Conservation (phyloP, 2,888 invertebrate species). For the Ecdyonurus torrentis region DNA sequence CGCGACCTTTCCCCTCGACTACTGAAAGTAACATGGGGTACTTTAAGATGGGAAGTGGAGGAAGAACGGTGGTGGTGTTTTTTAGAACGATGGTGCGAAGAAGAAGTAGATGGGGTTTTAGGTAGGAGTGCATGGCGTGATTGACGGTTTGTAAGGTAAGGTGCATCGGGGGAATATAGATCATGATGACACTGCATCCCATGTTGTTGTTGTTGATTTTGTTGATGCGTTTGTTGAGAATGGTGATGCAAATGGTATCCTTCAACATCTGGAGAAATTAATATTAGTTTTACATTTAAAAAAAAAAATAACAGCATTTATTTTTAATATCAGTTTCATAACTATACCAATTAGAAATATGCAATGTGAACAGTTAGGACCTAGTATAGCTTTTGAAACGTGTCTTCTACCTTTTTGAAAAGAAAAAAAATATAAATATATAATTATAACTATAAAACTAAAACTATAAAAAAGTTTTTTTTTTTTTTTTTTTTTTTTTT, state of each 20-base stretch:
- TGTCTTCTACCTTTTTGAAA: no score
- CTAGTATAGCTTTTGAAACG: no score
- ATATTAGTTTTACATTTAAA: no score
- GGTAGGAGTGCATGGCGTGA: not conserved
- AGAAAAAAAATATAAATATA: no score
- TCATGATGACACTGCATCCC: no score
- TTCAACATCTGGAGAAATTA: not conserved
- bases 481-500: no score
- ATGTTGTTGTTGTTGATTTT: constrained; percentile 23
- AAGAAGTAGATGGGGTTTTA: not conserved
- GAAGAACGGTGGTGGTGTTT: not conserved
- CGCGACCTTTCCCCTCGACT: not conserved
- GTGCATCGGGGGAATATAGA: not conserved
- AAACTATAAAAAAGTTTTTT: no score
- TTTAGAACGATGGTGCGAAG: not conserved
- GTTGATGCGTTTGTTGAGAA: constrained; percentile 11
- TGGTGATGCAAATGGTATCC: not conserved
- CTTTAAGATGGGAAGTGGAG: not conserved
- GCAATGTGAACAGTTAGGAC: no score
- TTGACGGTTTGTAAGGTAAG: not conserved
- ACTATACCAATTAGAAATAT: no score
- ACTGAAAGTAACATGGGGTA: not conserved
- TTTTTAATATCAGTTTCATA: no score
- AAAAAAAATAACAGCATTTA: no score
- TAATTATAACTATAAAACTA: no score